Evolutionary conservation across 2,888 invertebrate species (phyloP).

Genomic region (Harmothoe impar): DNA sequence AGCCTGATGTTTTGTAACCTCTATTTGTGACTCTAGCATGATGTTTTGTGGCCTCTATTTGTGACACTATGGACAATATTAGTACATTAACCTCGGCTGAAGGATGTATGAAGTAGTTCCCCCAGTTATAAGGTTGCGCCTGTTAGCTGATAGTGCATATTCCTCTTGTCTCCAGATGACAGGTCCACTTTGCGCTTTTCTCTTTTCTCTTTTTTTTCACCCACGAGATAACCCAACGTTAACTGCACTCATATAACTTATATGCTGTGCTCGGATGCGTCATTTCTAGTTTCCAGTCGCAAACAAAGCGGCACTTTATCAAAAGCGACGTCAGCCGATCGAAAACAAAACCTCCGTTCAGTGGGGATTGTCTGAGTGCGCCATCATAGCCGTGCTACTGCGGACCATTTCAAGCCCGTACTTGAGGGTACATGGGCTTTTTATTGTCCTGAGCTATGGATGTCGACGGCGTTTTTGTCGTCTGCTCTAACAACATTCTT

Average conservation of each 20-base stretch:
- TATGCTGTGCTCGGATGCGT: constrained; percentile 20
- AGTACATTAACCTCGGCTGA: background rate
- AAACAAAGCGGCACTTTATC: background rate
- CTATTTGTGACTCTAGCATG: background rate
- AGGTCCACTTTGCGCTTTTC: background rate
- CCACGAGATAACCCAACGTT: background rate
- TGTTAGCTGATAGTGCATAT: background rate
- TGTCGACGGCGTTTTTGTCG: constrained; percentile 18
- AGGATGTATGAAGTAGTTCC: background rate
- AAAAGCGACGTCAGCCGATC: constrained; percentile 11
- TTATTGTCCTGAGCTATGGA: background rate
- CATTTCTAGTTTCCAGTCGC: constrained; percentile 2
- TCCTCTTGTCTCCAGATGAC: background rate
- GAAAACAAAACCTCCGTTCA: constrained; percentile 16
- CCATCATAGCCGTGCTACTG: constrained; percentile 9
- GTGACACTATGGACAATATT: background rate
- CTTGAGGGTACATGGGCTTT: background rate
- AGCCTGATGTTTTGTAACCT: background rate
- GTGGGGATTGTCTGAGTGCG: background rate
- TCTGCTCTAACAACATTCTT: constrained; percentile 43
- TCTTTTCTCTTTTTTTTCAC: background rate
- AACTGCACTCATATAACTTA: background rate
- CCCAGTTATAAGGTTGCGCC: too few species aligned
- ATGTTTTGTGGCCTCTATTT: background rate
- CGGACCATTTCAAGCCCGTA: constrained; percentile 4